Evolutionary conservation across 2,888 invertebrate species (phyloP), one percentile per base, ranked within the genome.

Genomic region (Microchrysa polita): DNA sequence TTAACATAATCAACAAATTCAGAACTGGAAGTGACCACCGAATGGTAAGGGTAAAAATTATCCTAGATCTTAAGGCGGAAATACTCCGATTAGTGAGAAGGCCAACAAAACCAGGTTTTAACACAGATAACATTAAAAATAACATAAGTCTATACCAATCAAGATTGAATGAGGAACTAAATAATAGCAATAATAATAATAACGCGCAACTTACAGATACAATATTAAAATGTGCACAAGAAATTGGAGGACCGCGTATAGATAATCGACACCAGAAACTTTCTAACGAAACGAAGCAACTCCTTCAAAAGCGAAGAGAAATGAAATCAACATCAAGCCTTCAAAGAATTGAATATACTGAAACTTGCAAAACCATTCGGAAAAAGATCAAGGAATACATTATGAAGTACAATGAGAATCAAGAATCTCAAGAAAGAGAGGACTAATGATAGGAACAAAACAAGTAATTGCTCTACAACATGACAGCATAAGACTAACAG

Each of bases 331-430:
- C 27, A 34, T 12, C 61, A 20, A 57, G 10, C 18, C 5, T 20
- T 20, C 18, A 57, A 57, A 57, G 2, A 20, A 57, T 57, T 9
- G 18, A 16, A 9, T 57, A 57, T 20, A 18, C 18, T 4, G 57
- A 57, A 57, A 57, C 20, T 20, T 57, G 57, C 57, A 57, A 57
- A 57, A 57, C 1, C n/a, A 57, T 57, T 20, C 5, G 57, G 20
- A 57, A 18, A 20, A 18, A 20, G 20, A 10, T 22, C n/a, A 4
- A 0, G 5, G 57, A 57, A 57, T 0, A 22, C 22, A 57, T 7
- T 0, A 9, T 5, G 2, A 57, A 16, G 10, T 57, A 57, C 18
- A 57, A 57, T 20, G 57, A 16, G 18, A n/a, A 57, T 18, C 57
- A 18, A 20, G 57, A 5, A 34, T 20, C 57, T 57, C 57, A 57